Percentiles rank a stretch among this genome's conserved stretches.
phyloP scores from a whole-genome alignment of 37 sponge, comb jelly and placozoan species.

The Tethya wilhelma region DNA sequence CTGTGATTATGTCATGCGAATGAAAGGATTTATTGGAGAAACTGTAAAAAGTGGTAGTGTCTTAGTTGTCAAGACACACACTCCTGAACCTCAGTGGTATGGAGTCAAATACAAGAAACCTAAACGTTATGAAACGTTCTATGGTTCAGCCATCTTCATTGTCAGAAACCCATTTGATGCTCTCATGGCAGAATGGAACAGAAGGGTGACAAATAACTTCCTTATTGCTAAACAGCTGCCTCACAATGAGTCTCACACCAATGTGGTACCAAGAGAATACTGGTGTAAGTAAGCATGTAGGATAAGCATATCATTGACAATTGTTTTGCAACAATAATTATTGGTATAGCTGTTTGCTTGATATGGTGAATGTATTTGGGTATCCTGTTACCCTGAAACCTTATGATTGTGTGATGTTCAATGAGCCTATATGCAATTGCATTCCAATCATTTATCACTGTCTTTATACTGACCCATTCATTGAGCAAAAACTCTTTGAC shows the following conservation, averaged over 20 bases:
- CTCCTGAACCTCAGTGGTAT: conserved; percentile 20
- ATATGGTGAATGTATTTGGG: too few species aligned
- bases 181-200: conserved; percentile 59
- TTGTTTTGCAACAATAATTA: not conserved
- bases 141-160: conserved; percentile 43
- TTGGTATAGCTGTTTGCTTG: too few species aligned
- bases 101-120: not conserved
- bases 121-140: not conserved
- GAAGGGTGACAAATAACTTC: conserved; percentile 10
- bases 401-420: too few species aligned
- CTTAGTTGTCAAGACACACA: conserved; percentile 56
- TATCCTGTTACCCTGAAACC: too few species aligned
- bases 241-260: conserved; percentile 8
- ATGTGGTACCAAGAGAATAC: not conserved
- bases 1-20: conserved; percentile 42
- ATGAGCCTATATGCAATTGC: not conserved
- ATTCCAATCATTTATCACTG: not conserved
- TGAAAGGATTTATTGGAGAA: conserved; percentile 53
- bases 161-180: conserved; percentile 55
- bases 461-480: not conserved
- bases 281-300: conserved; percentile 10
- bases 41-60: conserved; percentile 28
- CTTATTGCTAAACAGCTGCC: not conserved
- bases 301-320: not conserved
- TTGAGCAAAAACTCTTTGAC: not conserved